Evolutionary conservation across 2,888 invertebrate genomes (phyloP).

Genomic region (Xanthia togata): DNA sequence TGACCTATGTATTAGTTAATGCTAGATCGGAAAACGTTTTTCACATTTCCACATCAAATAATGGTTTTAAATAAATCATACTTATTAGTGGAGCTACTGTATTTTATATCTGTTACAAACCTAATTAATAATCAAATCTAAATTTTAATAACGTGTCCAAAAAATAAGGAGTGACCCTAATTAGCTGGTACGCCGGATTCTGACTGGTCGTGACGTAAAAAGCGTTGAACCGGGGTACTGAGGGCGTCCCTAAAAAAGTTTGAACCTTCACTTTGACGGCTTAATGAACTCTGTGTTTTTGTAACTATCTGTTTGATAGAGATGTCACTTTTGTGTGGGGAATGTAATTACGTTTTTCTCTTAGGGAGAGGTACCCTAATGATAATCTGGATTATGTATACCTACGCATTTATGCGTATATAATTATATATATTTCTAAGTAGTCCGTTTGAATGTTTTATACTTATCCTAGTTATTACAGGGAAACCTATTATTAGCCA

Average conservation of each 20-base stretch:
- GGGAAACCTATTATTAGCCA: too few species aligned
- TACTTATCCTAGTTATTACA: too few species aligned
- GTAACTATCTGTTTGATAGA: constrained; percentile 12
- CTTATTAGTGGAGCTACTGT: not conserved
- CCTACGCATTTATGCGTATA: too few species aligned
- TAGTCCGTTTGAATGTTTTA: too few species aligned
- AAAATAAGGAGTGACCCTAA: constrained; percentile 30
- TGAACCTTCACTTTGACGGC: constrained; percentile 32
- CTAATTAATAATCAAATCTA: constrained; percentile 13
- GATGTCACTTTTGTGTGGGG: not conserved
- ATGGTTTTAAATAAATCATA: not conserved
- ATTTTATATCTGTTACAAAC: not conserved
- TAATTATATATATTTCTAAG: too few species aligned
- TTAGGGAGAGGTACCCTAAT: too few species aligned
- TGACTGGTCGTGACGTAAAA: constrained; percentile 36
- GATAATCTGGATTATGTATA: too few species aligned
- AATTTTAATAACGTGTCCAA: constrained; percentile 20
- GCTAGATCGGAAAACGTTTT: not conserved
- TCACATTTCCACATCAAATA: not conserved
- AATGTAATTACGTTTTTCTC: not conserved
- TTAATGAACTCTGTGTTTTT: constrained; percentile 46
- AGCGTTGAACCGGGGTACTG: constrained; percentile 9
- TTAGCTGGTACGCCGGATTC: constrained; percentile 14
- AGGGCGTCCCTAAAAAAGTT: constrained; percentile 35
- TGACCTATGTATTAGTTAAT: too few species aligned